Conservation (phyloP, 1,140 invertebrate species). For the Drosophila nikananu region DNA sequence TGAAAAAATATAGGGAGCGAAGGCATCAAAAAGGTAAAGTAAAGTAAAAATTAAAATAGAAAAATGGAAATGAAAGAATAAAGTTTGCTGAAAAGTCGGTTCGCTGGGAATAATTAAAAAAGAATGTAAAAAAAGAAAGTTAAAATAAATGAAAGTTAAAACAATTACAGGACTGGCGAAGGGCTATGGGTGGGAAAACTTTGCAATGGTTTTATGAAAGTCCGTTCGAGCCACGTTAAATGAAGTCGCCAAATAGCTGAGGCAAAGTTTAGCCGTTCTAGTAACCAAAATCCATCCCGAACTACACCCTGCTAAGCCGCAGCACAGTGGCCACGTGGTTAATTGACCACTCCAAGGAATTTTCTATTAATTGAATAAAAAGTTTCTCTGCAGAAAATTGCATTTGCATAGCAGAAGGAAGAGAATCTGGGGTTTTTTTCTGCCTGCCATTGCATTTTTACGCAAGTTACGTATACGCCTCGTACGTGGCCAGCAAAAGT, state of each 20-base stretch:
- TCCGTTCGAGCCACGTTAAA: slow-evolving; percentile 50
- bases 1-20: too few species aligned
- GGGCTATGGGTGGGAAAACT: slow-evolving; percentile 46
- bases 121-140: slow-evolving; percentile 54
- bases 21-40: slow-evolving; percentile 29
- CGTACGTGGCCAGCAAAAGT: slow-evolving; percentile 10
- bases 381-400: slow-evolving; percentile 51
- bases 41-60: slow-evolving; percentile 37
- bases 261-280: slow-evolving; percentile 32
- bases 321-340: slow-evolving; percentile 48
- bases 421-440: background rate
- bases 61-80: slow-evolving; percentile 53
- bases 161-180: slow-evolving; percentile 70
- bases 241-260: slow-evolving; percentile 65
- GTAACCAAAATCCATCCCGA: background rate
- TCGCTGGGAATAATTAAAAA: slow-evolving; percentile 30
- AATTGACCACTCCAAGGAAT: slow-evolving; percentile 68
- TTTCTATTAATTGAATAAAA: slow-evolving; percentile 73
- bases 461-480: slow-evolving; percentile 1
- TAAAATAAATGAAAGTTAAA: slow-evolving; percentile 76
- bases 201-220: slow-evolving; percentile 47
- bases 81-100: slow-evolving; percentile 59
- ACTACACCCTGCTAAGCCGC: background rate
- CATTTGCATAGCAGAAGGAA: slow-evolving; percentile 42
- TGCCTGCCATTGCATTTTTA: slow-evolving; percentile 11